Conservation (phyloP, 2,888 invertebrate genomes). For the Meteorus cinctellus region DNA sequence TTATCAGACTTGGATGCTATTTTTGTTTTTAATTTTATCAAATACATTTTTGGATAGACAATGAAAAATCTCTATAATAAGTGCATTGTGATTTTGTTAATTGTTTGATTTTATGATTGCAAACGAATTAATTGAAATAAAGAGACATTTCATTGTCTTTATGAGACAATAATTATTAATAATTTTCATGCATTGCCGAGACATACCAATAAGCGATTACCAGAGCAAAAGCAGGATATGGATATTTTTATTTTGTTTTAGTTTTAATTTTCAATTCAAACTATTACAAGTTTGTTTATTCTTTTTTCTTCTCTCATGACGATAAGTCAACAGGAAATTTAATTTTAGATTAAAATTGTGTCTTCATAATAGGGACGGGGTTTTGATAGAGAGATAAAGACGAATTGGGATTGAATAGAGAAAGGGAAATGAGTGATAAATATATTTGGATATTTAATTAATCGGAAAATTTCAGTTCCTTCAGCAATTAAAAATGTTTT, state of each 20-base stretch:
- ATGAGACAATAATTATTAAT: constrained; percentile 38
- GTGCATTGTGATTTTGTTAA: constrained; percentile 18
- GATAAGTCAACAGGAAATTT: constrained; percentile 35
- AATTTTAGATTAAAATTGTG: constrained; percentile 40
- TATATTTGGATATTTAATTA: constrained; percentile 43
- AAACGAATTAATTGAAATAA: not conserved
- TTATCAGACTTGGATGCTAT: not conserved
- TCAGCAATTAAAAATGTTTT: not conserved
- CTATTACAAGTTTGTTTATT: constrained; percentile 40
- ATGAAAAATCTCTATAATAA: constrained; percentile 23
- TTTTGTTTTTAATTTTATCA: not conserved
- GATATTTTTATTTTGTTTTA: constrained; percentile 52
- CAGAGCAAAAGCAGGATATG: constrained; percentile 73
- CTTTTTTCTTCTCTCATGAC: constrained; percentile 43
- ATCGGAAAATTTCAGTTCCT: constrained; percentile 33
- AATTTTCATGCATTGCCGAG: constrained; percentile 69
- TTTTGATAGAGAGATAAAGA: constrained; percentile 46
- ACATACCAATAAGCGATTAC: constrained; percentile 73
- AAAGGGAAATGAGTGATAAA: constrained; percentile 44
- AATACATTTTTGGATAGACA: constrained; percentile 2
- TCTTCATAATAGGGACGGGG: constrained; percentile 39
- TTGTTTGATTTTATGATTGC: constrained; percentile 18
- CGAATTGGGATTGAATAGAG: constrained; percentile 9
- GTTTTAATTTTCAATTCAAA: not conserved
- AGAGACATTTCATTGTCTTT: constrained; percentile 29